Percentiles rank a stretch among this genome's conserved stretches.
phyloP scores from a whole-genome alignment of 2,888 invertebrate species.

The Stenolophus ochropezus region DNA sequence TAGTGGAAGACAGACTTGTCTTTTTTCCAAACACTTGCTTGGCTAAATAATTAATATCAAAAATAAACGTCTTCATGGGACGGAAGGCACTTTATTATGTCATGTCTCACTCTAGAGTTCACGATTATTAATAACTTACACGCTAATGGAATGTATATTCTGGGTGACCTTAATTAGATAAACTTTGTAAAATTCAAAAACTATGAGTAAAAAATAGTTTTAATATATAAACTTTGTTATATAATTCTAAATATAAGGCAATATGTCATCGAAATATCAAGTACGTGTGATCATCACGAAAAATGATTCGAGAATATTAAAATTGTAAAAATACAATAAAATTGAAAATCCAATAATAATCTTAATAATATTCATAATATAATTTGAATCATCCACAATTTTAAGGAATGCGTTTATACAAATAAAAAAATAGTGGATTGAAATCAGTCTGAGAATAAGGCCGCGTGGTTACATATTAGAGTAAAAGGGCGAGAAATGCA shows the following conservation, averaged over 20 bases:
- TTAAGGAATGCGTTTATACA: background rate
- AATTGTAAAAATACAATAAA: background rate
- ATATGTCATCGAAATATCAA: slow-evolving; percentile 39
- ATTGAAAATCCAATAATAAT: background rate
- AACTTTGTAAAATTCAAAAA: slow-evolving; percentile 57
- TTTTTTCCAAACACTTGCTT: slow-evolving; percentile 28
- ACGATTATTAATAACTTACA: slow-evolving; percentile 41
- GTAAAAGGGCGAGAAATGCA: slow-evolving; percentile 70
- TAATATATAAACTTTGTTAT: slow-evolving; percentile 45
- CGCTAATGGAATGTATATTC: slow-evolving; percentile 53
- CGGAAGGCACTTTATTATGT: slow-evolving; percentile 43
- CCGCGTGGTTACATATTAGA: slow-evolving; percentile 68
- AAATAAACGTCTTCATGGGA: slow-evolving; percentile 43
- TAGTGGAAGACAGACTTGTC: slow-evolving; percentile 18
- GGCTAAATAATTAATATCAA: slow-evolving; percentile 50
- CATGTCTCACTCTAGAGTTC: slow-evolving; percentile 28
- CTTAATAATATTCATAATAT: background rate
- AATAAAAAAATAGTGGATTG: too few relatives aligned
- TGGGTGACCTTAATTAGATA: slow-evolving; percentile 41
- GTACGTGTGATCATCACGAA: slow-evolving; percentile 34
- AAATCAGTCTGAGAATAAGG: background rate
- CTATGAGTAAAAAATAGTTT: slow-evolving; percentile 46
- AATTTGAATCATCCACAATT: background rate
- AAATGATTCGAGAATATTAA: slow-evolving; percentile 25
- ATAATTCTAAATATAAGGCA: slow-evolving; percentile 25